phyloP scores from a whole-genome alignment of 2,113 vertebrate species.

The Parus major region DNA sequence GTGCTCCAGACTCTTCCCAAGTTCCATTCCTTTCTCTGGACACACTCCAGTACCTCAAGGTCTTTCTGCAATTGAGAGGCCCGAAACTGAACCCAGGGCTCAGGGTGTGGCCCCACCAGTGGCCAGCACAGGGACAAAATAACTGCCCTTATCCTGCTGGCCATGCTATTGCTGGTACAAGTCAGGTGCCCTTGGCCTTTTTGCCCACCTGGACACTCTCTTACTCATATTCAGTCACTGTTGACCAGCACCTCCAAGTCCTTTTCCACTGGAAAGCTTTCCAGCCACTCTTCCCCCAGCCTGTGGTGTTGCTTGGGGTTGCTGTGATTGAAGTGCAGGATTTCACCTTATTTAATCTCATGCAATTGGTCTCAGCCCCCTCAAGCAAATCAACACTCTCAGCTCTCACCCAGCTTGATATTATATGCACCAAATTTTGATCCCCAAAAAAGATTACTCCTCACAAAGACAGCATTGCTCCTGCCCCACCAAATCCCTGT shows the following conservation, averaged over 20 bases:
- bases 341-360: not conserved
- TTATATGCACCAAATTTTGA: not conserved
- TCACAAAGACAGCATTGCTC: not conserved
- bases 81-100: not conserved
- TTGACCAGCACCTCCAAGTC: not conserved
- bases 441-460: not conserved
- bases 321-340: not conserved
- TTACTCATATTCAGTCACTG: not conserved
- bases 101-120: not conserved
- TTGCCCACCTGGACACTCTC: not conserved
- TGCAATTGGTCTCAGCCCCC: not conserved
- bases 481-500: not conserved
- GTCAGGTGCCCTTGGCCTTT: not conserved
- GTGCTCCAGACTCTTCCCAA: not conserved
- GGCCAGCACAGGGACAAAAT: not conserved
- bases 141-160: not conserved
- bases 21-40: not conserved
- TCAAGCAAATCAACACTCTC: not conserved
- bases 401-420: rapidly evolving
- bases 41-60: rapidly evolving
- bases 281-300: not conserved
- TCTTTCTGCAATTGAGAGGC: rapidly evolving
- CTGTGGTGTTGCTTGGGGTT: not conserved
- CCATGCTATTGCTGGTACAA: not conserved
- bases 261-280: not conserved